These are phyloP conservation scores for Zaprionus taronus DNA, from an alignment of 1,140 invertebrate genomes.

Conservation along the genomic window DNA sequence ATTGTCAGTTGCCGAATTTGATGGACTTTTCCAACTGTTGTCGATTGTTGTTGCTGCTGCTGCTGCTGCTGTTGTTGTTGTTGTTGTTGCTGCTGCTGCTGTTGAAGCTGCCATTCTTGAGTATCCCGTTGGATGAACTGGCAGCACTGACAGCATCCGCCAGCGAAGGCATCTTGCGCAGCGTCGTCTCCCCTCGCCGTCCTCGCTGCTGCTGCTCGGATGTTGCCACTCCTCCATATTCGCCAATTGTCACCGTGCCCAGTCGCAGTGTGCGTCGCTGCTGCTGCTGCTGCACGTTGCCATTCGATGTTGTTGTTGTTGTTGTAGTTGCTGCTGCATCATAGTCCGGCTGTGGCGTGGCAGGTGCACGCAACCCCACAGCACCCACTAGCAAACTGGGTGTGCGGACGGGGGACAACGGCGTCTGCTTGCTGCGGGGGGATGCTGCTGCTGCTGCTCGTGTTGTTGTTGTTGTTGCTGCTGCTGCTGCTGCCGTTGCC, in stretches of 20 bases:
- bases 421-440: slow-evolving; percentile 19
- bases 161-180: slow-evolving; percentile 69
- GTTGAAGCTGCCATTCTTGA: slow-evolving; percentile 70
- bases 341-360: slow-evolving; percentile 88
- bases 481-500: slow-evolving; percentile 29
- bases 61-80: slow-evolving; percentile 25
- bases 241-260: slow-evolving; percentile 88
- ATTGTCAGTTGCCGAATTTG: slow-evolving; percentile 74
- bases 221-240: slow-evolving; percentile 86
- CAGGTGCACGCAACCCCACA: slow-evolving; percentile 53
- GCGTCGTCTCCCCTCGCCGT: slow-evolving; percentile 84
- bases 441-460: slow-evolving; percentile 5
- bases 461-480: slow-evolving; percentile 28
- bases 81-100: slow-evolving; percentile 5
- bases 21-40: slow-evolving; percentile 72
- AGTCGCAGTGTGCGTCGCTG: slow-evolving; percentile 78
- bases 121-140: slow-evolving; percentile 64
- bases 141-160: slow-evolving; percentile 27
- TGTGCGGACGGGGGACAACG: slow-evolving; percentile 63
- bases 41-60: slow-evolving; percentile 36
- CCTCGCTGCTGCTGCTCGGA: slow-evolving; percentile 19
- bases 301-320: slow-evolving; percentile 4
- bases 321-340: slow-evolving; percentile 50
- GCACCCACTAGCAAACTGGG: slow-evolving; percentile 59
- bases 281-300: slow-evolving; percentile 37